phyloP scores from a whole-genome alignment of 2,797 vertebrate species.

The Serranus cabrilla region DNA sequence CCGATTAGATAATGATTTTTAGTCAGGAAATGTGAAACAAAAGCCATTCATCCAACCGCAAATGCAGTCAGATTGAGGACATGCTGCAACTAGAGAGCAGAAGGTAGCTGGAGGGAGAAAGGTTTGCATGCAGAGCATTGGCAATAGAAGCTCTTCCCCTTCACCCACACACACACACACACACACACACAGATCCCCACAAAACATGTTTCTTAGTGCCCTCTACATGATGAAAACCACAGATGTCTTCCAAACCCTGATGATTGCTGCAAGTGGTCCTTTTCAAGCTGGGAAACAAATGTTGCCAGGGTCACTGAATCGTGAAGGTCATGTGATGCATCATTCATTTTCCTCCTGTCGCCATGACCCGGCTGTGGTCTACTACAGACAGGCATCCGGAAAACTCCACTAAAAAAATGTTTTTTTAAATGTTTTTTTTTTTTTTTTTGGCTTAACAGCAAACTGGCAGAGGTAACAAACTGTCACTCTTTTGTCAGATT shows the following conservation, averaged over 20 bases:
- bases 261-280: slow-evolving; percentile 39
- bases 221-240: slow-evolving; percentile 43
- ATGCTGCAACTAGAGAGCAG: slow-evolving; percentile 64
- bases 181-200: slow-evolving; percentile 20
- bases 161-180: slow-evolving; percentile 10
- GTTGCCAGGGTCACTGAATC: slow-evolving; percentile 56
- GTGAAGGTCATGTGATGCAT: slow-evolving; percentile 67
- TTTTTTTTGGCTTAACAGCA: neutral
- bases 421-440: neutral
- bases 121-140: slow-evolving; percentile 53
- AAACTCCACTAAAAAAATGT: neutral
- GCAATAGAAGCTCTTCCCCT: slow-evolving; percentile 16
- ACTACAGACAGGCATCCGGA: neutral
- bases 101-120: slow-evolving; percentile 54
- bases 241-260: slow-evolving; percentile 51
- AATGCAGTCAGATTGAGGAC: slow-evolving; percentile 35
- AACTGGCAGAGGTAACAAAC: slow-evolving; percentile 1
- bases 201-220: slow-evolving; percentile 37
- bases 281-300: slow-evolving; percentile 69
- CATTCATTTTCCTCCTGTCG: slow-evolving; percentile 40
- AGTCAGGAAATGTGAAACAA: slow-evolving; percentile 7
- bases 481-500: slow-evolving; percentile 14
- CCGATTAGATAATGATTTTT: slow-evolving; percentile 25
- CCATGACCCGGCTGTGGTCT: slow-evolving; percentile 6
- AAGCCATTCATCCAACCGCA: slow-evolving; percentile 18